Evolutionary conservation across 1,140 invertebrate species (phyloP).

Genomic region (Listronotus oregonensis): DNA sequence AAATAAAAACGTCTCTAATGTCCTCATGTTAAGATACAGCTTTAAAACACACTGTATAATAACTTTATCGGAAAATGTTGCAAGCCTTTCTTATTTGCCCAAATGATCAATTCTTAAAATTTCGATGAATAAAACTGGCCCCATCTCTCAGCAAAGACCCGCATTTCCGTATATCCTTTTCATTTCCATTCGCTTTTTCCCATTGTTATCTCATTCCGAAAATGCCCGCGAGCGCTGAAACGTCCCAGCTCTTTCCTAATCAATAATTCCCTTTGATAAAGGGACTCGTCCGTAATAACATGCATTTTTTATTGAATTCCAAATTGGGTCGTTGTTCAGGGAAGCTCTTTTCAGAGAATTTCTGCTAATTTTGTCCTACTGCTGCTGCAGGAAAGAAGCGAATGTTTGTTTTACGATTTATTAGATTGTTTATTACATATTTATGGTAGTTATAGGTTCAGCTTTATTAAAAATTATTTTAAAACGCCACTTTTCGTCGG

Average conservation of each 20-base stretch:
- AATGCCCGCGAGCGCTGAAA: constrained; percentile 1
- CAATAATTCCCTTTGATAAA: constrained; percentile 52
- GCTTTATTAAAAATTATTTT: too few species aligned
- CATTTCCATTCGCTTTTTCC: neutral
- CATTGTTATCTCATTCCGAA: neutral
- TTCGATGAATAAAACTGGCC: neutral
- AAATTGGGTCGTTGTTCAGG: constrained; percentile 36
- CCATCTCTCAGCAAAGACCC: constrained; percentile 16
- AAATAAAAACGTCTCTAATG: too few species aligned
- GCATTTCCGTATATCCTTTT: neutral
- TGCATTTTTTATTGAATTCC: constrained; percentile 46
- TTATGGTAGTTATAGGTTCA: neutral
- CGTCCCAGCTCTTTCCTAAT: constrained; percentile 12
- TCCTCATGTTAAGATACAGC: too few species aligned
- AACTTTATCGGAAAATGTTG: too few species aligned
- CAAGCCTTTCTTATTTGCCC: too few species aligned
- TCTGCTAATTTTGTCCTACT: constrained; percentile 1
- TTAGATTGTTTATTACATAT: constrained; percentile 8
- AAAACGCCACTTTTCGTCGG: too few species aligned
- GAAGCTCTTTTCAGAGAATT: constrained; percentile 11
- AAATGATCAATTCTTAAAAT: too few species aligned
- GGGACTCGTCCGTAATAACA: constrained; percentile 39
- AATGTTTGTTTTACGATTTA: constrained; percentile 10
- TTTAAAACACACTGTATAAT: too few species aligned
- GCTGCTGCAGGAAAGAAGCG: neutral